A percentile compares a stretch with the other conserved stretches of the same genome.
These are phyloP conservation scores for Gavia stellata DNA, from an alignment of 2,113 vertebrate genomes.

Conservation along the genomic window DNA sequence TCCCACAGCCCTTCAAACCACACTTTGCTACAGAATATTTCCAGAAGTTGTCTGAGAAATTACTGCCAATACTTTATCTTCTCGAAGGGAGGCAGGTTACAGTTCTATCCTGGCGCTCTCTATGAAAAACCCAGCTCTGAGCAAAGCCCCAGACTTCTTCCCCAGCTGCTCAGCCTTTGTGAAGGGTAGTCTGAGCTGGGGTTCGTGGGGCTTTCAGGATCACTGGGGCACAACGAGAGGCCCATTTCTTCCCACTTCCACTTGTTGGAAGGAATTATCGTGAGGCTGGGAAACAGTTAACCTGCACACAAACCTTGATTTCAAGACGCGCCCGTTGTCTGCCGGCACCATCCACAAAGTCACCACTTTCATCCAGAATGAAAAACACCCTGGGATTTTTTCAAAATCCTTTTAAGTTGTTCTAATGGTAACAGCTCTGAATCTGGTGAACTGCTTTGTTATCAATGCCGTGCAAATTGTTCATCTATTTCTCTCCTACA, in stretches of 20 bases:
- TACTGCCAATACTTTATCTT: background rate
- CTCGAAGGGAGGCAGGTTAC: background rate
- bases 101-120: background rate
- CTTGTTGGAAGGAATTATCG: conserved; percentile 12
- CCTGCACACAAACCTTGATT: background rate
- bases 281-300: conserved; percentile 34
- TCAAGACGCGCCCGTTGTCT: background rate
- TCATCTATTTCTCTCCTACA: conserved; percentile 48
- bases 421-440: conserved; percentile 47
- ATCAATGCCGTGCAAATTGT: conserved; percentile 44
- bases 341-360: background rate
- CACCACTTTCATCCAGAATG: background rate
- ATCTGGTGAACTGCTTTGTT: conserved; percentile 49
- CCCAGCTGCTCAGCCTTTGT: background rate
- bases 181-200: background rate
- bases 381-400: conserved; percentile 42
- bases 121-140: background rate
- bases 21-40: background rate
- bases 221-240: background rate
- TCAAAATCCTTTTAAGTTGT: conserved; percentile 54
- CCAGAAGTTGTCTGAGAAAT: background rate
- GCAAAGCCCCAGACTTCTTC: background rate
- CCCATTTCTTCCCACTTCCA: background rate
- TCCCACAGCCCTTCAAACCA: background rate
- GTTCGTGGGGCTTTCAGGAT: background rate